phyloP scores from a whole-genome alignment of 2,888 invertebrate genomes.

The Stenodera caucasica region DNA sequence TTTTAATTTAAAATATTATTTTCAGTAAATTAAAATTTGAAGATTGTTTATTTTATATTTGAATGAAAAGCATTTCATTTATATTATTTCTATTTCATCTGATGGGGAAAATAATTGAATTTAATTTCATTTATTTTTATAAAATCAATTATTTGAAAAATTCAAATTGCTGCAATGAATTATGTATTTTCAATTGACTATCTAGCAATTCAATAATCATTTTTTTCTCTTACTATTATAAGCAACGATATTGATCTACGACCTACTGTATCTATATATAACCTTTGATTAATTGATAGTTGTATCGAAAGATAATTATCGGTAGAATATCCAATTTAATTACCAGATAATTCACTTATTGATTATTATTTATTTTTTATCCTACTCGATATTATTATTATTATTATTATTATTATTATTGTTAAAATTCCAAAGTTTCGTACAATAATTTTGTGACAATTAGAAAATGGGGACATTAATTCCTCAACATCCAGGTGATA shows the following conservation, averaged over 20 bases:
- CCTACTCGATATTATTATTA: not conserved
- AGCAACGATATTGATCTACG: not conserved
- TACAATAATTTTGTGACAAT: not conserved
- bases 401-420: not conserved
- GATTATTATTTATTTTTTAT: not conserved
- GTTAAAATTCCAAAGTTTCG: not conserved
- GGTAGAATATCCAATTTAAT: slow-evolving; percentile 6
- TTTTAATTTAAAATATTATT: slow-evolving; percentile 44
- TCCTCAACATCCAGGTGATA: slow-evolving; percentile 32
- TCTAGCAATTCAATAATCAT: not conserved
- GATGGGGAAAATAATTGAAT: slow-evolving; percentile 32
- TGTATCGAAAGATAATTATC: slow-evolving; percentile 6
- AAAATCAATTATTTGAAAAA: no score
- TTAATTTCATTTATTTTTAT: slow-evolving; percentile 23
- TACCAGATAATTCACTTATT: slow-evolving; percentile 3
- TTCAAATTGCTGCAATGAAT: no score
- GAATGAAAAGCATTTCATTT: not conserved
- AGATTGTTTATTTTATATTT: not conserved
- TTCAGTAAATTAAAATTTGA: slow-evolving; percentile 31
- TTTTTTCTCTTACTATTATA: not conserved
- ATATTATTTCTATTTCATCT: slow-evolving; percentile 11
- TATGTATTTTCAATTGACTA: no score
- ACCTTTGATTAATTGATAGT: slow-evolving; percentile 8
- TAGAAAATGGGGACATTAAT: not conserved
- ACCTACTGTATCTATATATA: slow-evolving; percentile 5